Percentiles rank a stretch among this genome's conserved stretches.
Evolutionary conservation across 2,113 vertebrate genomes (phyloP).

Genomic region (Charina bottae): DNA sequence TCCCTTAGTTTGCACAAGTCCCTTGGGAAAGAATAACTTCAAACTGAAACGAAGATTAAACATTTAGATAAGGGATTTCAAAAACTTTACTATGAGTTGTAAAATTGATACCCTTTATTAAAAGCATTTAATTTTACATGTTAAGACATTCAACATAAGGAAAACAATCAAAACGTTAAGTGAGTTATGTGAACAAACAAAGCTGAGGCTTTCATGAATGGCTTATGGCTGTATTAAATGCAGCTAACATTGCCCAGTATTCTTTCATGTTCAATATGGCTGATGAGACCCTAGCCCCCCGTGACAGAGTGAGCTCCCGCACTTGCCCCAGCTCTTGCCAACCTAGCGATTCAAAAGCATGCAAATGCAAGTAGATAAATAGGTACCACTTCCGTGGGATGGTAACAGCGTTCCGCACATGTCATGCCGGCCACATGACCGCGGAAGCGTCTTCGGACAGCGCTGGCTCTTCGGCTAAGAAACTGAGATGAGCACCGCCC

Average conservation of each 20-base stretch:
- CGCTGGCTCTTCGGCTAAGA: no score
- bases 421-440: no score
- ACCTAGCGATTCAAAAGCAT: no score
- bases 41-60: constrained; percentile 37
- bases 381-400: no score
- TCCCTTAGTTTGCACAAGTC: constrained; percentile 22
- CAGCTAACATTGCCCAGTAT: constrained; percentile 5
- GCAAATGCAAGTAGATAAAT: no score
- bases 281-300: no score
- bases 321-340: no score
- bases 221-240: constrained; percentile 13
- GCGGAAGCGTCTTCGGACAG: no score
- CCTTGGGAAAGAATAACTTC: constrained; percentile 38
- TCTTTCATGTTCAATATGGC: not conserved
- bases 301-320: no score
- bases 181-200: constrained; percentile 1
- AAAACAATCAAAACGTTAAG: constrained; percentile 43
- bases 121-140: constrained; percentile 17
- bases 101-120: constrained; percentile 52
- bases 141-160: not conserved
- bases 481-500: no score
- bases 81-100: constrained; percentile 44
- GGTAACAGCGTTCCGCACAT: no score
- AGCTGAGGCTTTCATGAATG: not conserved
- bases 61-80: constrained; percentile 40